Evolutionary conservation across 2,888 invertebrate genomes (phyloP).

Genomic region (Sylvicola cinctus): DNA sequence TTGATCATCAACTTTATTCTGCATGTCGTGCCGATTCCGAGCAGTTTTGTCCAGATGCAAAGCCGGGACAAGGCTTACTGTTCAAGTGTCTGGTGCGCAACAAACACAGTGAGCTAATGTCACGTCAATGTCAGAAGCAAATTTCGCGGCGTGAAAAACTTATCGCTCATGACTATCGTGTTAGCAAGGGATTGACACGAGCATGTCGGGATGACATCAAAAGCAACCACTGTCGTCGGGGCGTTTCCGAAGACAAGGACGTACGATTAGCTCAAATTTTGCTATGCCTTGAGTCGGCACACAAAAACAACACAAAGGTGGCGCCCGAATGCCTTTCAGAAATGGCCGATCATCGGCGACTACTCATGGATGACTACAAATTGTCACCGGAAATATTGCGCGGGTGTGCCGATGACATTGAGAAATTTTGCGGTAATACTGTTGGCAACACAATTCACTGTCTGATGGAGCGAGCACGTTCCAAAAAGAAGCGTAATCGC

Average conservation of each 20-base stretch:
- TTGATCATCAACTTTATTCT: constrained; percentile 74
- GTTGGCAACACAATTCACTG: constrained; percentile 90
- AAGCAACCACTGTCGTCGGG: constrained; percentile 63
- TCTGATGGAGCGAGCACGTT: constrained; percentile 71
- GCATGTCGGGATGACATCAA: constrained; percentile 82
- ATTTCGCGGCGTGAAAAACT: constrained; percentile 68
- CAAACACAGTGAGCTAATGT: constrained; percentile 46
- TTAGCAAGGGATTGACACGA: constrained; percentile 70
- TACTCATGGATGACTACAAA: constrained; percentile 82
- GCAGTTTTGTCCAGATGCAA: constrained; percentile 51
- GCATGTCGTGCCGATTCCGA: constrained; percentile 75
- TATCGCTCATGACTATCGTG: constrained; percentile 75
- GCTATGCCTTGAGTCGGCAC: constrained; percentile 70
- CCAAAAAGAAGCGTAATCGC: constrained; percentile 34
- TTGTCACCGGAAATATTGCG: constrained; percentile 84
- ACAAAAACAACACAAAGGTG: constrained; percentile 48
- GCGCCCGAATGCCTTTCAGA: constrained; percentile 65
- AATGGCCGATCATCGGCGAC: constrained; percentile 76
- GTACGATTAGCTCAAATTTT: constrained; percentile 76
- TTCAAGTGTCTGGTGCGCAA: constrained; percentile 79
- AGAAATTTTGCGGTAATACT: constrained; percentile 50
- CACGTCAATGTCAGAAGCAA: constrained; percentile 57
- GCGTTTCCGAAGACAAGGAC: constrained; percentile 61
- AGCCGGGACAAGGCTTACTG: constrained; percentile 58
- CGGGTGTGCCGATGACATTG: constrained; percentile 70